phyloP scores from a whole-genome alignment of 1,140 invertebrate species.

The Drosophila ercepeae region DNA sequence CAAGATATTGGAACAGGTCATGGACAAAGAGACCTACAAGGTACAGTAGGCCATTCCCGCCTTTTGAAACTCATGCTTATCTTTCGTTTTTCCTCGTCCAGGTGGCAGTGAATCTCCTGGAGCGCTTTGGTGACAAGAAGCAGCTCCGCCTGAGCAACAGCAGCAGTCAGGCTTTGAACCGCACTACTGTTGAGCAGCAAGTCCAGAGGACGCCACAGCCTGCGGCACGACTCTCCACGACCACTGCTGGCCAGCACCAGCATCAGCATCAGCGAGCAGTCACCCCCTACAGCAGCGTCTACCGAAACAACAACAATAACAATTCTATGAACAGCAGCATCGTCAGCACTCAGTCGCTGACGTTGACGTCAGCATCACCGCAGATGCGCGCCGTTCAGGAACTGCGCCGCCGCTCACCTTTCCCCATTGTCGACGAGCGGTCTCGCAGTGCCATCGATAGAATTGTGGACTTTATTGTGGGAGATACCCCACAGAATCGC shows the following conservation, averaged over 20 bases:
- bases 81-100: conserved; percentile 6
- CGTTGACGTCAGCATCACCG: conserved; percentile 42
- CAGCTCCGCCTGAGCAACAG: conserved; percentile 37
- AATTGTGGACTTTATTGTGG: conserved; percentile 96
- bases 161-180: conserved; percentile 22
- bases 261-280: conserved; percentile 74
- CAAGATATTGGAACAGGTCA: conserved; percentile 96
- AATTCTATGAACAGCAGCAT: conserved; percentile 73
- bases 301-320: conserved; percentile 84
- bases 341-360: conserved; percentile 52
- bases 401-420: conserved; percentile 79
- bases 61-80: not conserved
- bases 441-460: conserved; percentile 91
- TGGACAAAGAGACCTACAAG: conserved; percentile 99
- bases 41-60: conserved; percentile 85
- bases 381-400: conserved; percentile 47
- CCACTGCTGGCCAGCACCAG: conserved; percentile 6
- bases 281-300: conserved; percentile 77
- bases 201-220: conserved; percentile 38
- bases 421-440: conserved; percentile 82
- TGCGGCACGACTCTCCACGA: conserved; percentile 4
- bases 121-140: conserved; percentile 75
- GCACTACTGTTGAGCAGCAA: conserved; percentile 6
- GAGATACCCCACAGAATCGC: conserved; percentile 96
- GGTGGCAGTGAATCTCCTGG: conserved; percentile 78